Base-by-base conservation (phyloP, 2,888 invertebrate species). In the Malacosoma neustria region DNA sequence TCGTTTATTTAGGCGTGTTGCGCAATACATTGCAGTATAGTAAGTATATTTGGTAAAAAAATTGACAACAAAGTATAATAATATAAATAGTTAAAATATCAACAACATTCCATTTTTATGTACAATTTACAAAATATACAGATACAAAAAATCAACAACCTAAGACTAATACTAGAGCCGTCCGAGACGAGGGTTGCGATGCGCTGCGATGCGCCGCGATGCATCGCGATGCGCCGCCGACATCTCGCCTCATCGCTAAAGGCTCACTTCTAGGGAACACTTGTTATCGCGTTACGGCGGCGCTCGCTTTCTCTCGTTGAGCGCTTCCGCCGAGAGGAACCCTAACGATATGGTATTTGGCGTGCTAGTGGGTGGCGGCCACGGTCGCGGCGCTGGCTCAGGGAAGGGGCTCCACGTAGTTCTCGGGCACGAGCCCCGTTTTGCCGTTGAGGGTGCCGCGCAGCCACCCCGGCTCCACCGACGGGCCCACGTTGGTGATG, bases 401-500 rank as follows among this genome's bases (percentile, higher is more conserved):
- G 52, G 93, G 92, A 64, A 94, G 88, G 57, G 92, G 89, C 87
- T 98, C 97, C 40, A 98, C 97, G 81, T 98, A 98, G 87, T 98
- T 98, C 80, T 96, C 96, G 44, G 98, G 98, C 76, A 98, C 94
- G 48, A 98, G 89, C 35, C 98, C 98, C 34, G 92, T 92, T 82
- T 93, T 93, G 42, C 98, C 98, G 76, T 95, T 93, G 51, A 98
- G 87, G 37, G 94, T 93, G 48, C 99, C 99, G 74, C 98, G 96
- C 62, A 99, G 87, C 99, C 99, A 99, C 54, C 99, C 98, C 12
- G 98, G 98, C 84, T 99, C 99, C 64, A 94, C 92, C 13, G 97
- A 97, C 51, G 91, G 89, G 87, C 87, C 84, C 97, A 98, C 97
- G 88, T 98, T 95, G 45, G 94, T 95, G 61, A 99, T 96, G 61